Conservation (phyloP, 2,888 invertebrate species). For the Limnephilus auricula region DNA sequence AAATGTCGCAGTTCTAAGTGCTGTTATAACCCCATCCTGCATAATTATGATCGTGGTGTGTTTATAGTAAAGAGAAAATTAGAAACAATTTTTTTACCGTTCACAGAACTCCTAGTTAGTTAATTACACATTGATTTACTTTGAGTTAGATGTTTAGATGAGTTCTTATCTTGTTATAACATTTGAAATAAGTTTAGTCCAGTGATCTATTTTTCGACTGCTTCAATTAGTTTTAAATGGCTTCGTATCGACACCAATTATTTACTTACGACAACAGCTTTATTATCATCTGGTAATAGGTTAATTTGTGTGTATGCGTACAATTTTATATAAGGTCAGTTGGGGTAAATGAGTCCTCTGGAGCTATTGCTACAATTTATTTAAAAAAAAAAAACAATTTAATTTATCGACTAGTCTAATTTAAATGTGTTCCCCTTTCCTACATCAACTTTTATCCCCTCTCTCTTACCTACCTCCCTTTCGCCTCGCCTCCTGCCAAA, state of each 20-base stretch:
- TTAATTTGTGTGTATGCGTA: not conserved
- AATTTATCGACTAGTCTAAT: too few relatives aligned
- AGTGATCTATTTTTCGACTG: not conserved
- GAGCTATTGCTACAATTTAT: too few relatives aligned
- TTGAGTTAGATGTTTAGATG: not conserved
- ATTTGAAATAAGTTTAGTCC: not conserved
- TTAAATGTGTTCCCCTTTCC: too few relatives aligned
- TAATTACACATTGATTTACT: too few relatives aligned
- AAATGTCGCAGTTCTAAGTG: slow-evolving; percentile 33
- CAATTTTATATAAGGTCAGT: not conserved
- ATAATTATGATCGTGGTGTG: slow-evolving; percentile 34
- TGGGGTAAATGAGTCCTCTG: not conserved
- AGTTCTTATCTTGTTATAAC: not conserved
- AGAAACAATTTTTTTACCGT: too few relatives aligned
- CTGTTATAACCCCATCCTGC: slow-evolving; percentile 29
- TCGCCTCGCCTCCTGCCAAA: too few relatives aligned
- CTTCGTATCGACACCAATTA: not conserved
- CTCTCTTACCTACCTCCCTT: too few relatives aligned
- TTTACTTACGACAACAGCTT: not conserved
- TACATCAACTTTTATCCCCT: too few relatives aligned
- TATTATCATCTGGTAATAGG: not conserved
- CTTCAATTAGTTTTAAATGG: not conserved
- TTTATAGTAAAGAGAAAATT: slow-evolving; percentile 27
- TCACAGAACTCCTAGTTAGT: too few relatives aligned
- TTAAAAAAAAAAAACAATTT: too few relatives aligned